A percentile compares a stretch with the other conserved stretches of the same genome.
phyloP scores from a whole-genome alignment of 30 jellyfish, hydroid and myxozoan species.

The Hydra vulgaris region DNA sequence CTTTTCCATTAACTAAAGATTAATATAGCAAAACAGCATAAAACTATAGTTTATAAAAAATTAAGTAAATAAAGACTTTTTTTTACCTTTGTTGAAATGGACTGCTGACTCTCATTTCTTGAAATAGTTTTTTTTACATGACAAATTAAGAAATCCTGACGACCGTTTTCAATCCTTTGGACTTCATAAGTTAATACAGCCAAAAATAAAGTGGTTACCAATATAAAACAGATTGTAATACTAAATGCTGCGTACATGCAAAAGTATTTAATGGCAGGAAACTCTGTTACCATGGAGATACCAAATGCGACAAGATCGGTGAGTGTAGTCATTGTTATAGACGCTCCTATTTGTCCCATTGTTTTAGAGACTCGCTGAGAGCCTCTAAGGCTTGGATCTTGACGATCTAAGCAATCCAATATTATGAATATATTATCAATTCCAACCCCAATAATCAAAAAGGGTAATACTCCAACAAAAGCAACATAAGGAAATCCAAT shows the following conservation, averaged over 20 bases:
- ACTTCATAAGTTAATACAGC: slow-evolving; percentile 65
- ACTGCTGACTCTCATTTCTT: slow-evolving; percentile 24
- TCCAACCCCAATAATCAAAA: slow-evolving; percentile 91
- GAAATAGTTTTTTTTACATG: too few species aligned
- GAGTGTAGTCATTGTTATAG: slow-evolving; percentile 85
- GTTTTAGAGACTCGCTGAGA: slow-evolving; percentile 57
- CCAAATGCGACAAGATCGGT: slow-evolving; percentile 83
- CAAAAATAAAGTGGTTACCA: slow-evolving; percentile 64
- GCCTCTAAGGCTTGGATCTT: slow-evolving; percentile 39
- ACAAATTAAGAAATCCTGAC: slow-evolving; percentile 34
- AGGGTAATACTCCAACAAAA: slow-evolving; percentile 92
- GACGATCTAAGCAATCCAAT: slow-evolving; percentile 64
- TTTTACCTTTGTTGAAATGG: slow-evolving; percentile 46
- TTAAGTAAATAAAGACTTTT: not conserved
- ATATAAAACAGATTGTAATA: slow-evolving; percentile 42
- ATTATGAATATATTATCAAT: slow-evolving; percentile 83
- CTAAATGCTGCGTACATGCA: slow-evolving; percentile 81
- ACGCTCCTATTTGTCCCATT: slow-evolving; percentile 66
- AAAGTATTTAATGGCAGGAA: slow-evolving; percentile 73
- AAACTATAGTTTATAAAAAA: not conserved
- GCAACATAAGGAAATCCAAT: slow-evolving; percentile 71
- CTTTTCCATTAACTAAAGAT: slow-evolving; percentile 11
- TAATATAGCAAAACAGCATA: not conserved
- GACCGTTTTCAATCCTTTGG: slow-evolving; percentile 57
- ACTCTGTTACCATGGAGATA: slow-evolving; percentile 70